Evolutionary conservation across 2,797 vertebrate species (phyloP), one percentile per base, ranked within the genome.

Genomic region (Spheniscus humboldti): DNA sequence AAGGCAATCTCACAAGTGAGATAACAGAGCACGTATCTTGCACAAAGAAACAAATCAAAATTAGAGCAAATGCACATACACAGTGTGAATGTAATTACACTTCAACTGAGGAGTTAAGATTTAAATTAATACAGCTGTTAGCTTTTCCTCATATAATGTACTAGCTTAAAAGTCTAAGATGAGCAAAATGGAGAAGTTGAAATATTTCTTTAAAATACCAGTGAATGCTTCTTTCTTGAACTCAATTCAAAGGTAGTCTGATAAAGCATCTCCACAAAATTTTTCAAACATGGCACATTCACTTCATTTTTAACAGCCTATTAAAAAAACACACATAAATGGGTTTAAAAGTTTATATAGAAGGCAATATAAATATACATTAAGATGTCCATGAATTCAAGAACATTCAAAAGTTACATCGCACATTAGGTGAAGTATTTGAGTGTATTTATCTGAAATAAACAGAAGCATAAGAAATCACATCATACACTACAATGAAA

Each of bases 231-330:
- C 98, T 99, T 99, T 98, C 99, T 99, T 97, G 99, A 99, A 97
- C 99, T 99, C 96, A 99, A 98, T 97, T 99, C 99, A 98, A 99
- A 99, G 90, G 99, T 99, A 45, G 99, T 99, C 98, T 99, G 99
- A 98, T 99, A 99, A 92, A 99, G 99, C 99, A 99, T 99, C 98
- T 99, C 99, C 98, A 99, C 99, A 98, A 99, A 99, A 97, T 99
- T 99, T 98, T 99, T 99, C 97, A 99, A 98, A 97, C 99, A 99
- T 50, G 99, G 99, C 97, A 99, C 99, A 91, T 99, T 99, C 97
- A 99, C 99, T 99, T 99, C 99, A 97, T 99, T 99, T 98, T 99
- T 99, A 98, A 99, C 99, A 98, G 99, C 99, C 99, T 99, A 95
- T 86, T 84, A 92, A 87, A 96, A 96, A 94, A 96, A 92, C 28